These are phyloP conservation scores for Gallinago stenura DNA, from an alignment of 2,797 vertebrate species.

Conservation along the genomic window DNA sequence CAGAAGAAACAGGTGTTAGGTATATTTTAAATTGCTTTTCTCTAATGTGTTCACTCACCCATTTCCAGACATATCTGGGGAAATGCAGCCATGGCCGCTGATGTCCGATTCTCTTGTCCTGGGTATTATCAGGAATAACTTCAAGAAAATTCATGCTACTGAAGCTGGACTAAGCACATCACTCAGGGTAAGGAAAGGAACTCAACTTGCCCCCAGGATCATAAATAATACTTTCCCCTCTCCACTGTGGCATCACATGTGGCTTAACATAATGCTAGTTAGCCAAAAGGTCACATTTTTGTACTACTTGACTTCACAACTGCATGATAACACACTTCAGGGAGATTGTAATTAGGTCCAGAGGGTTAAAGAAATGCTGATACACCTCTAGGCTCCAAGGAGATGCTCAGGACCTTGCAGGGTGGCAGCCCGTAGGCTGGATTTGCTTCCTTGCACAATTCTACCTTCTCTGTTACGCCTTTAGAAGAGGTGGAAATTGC, in stretches of 20 bases:
- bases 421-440: background rate
- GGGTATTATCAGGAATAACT: background rate
- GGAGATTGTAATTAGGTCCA: background rate
- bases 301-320: background rate
- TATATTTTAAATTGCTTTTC: slow-evolving; percentile 16
- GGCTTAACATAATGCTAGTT: background rate
- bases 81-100: background rate
- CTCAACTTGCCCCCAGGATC: background rate
- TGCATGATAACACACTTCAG: background rate
- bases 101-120: background rate
- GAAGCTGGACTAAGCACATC: background rate
- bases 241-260: background rate
- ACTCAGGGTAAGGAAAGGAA: background rate
- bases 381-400: background rate
- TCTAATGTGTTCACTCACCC: background rate
- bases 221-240: background rate
- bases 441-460: background rate
- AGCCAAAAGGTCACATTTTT: background rate
- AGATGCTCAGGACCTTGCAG: background rate
- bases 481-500: background rate
- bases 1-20: background rate
- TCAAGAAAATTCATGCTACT: background rate
- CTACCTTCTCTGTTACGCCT: background rate
- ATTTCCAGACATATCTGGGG: background rate
- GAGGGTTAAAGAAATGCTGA: background rate